These are phyloP conservation scores for Drosophila lacicola DNA, from an alignment of 2,888 invertebrate species.

Conservation along the genomic window DNA sequence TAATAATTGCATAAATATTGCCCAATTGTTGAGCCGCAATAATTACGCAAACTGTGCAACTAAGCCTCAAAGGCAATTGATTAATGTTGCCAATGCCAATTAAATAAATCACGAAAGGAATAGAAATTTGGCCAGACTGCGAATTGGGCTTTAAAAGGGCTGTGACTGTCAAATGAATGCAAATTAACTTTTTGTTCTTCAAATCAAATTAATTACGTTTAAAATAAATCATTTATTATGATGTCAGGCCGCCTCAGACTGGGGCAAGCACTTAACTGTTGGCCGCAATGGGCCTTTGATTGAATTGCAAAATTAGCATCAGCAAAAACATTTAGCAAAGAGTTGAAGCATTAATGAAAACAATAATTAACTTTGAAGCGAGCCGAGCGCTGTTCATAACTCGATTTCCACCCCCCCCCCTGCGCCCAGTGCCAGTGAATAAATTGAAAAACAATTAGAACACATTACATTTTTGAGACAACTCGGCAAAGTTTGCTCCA, in stretches of 20 bases:
- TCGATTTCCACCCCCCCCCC: slow-evolving; percentile 38
- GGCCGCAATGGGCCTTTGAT: slow-evolving; percentile 34
- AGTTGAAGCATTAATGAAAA: slow-evolving; percentile 27
- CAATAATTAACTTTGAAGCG: slow-evolving; percentile 48
- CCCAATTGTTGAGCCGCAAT: slow-evolving; percentile 26
- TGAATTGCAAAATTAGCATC: slow-evolving; percentile 23
- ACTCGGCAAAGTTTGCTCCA: slow-evolving; percentile 47
- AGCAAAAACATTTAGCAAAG: slow-evolving; percentile 28
- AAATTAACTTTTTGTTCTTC: slow-evolving; percentile 23
- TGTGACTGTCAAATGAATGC: slow-evolving; percentile 29
- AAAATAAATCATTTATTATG: slow-evolving; percentile 50
- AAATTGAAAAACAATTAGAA: slow-evolving; percentile 71
- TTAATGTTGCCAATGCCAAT: slow-evolving; percentile 61
- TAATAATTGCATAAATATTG: slow-evolving; percentile 52
- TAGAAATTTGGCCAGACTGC: slow-evolving; percentile 13
- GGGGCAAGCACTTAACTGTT: slow-evolving; percentile 27
- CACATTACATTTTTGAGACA: slow-evolving; percentile 22
- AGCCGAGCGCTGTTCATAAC: slow-evolving; percentile 36
- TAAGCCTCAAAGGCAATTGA: slow-evolving; percentile 51
- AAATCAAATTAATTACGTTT: slow-evolving; percentile 43
- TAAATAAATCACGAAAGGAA: slow-evolving; percentile 47
- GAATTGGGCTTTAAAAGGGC: slow-evolving; percentile 32
- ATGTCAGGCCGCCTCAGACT: slow-evolving; percentile 25
- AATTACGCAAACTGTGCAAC: slow-evolving; percentile 26
- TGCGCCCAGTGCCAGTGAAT: slow-evolving; percentile 15